A percentile compares a stretch with the other conserved stretches of the same genome.
phyloP scores from a whole-genome alignment of 1,140 invertebrate genomes.

The Leptopilina boulardi region DNA sequence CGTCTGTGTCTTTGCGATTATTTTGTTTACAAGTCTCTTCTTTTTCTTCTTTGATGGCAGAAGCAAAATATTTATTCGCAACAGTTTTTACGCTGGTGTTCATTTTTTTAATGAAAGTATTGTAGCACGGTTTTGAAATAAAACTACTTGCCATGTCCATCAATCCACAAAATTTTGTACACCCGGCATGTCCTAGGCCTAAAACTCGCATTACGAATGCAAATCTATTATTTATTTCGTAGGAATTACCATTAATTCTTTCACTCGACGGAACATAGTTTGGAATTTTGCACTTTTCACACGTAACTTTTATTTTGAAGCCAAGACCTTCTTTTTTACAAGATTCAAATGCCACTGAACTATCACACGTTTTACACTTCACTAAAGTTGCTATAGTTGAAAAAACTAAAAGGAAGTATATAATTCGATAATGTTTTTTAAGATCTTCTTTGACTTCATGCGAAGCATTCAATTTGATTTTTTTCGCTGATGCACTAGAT shows the following conservation, averaged over 20 bases:
- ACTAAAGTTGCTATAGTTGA: not conserved
- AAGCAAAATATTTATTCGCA: constrained; percentile 17
- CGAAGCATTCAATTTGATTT: not conserved
- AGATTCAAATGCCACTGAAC: not conserved
- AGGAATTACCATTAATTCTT: not conserved
- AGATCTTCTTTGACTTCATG: not conserved
- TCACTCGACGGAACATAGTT: not conserved
- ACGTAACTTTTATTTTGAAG: not conserved
- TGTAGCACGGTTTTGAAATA: constrained; percentile 36
- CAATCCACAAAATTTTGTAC: constrained; percentile 40
- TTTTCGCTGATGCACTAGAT: not conserved
- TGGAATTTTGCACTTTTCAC: not conserved
- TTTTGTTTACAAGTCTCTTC: not conserved
- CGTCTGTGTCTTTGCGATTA: not conserved
- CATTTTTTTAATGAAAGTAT: constrained; percentile 24
- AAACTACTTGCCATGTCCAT: constrained; percentile 40
- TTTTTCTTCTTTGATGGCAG: not conserved
- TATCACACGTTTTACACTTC: not conserved
- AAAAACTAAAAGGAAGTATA: not conserved
- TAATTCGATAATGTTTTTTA: not conserved
- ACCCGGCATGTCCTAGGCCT: constrained; percentile 40
- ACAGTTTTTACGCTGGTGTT: not conserved
- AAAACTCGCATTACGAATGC: constrained; percentile 41
- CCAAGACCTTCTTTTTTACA: constrained; percentile 4
- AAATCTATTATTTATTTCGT: not conserved